Evolutionary conservation across 2,113 vertebrate species (phyloP).

Genomic region (Delphinapterus leucas): DNA sequence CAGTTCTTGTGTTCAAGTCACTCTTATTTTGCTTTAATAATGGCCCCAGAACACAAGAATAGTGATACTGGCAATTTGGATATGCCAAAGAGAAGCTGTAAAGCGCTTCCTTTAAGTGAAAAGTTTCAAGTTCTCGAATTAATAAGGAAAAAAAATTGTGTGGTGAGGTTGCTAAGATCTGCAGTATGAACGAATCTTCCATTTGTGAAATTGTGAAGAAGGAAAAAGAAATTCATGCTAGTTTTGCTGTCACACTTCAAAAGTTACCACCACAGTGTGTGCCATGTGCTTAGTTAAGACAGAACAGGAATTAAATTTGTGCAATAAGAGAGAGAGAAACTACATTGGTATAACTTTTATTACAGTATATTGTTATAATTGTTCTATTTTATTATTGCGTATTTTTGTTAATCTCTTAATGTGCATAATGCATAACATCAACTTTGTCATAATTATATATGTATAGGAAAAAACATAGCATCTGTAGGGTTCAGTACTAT

Average conservation of each 20-base stretch:
- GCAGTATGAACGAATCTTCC: rapidly evolving
- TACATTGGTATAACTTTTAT: not conserved
- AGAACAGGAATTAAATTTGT: not conserved
- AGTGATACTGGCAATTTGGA: not conserved
- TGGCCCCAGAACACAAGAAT: not conserved
- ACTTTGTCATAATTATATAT: not conserved
- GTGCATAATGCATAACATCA: not conserved
- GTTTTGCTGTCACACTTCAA: not conserved
- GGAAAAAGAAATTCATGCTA: not conserved
- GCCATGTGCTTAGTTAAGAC: not conserved
- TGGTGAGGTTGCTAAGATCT: not conserved
- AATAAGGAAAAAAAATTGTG: not conserved
- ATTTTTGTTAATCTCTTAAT: not conserved
- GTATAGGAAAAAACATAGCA: not conserved
- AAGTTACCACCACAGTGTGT: not conserved
- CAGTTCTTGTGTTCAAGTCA: not conserved
- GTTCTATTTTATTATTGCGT: not conserved
- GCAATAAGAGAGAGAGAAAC: not conserved
- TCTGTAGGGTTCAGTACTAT: not conserved
- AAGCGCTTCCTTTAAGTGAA: not conserved
- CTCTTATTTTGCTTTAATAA: not conserved
- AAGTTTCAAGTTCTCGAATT: not conserved
- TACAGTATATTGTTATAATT: not conserved
- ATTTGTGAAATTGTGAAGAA: not conserved
- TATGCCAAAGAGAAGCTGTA: not conserved